Percentiles rank a stretch among this genome's conserved stretches.
phyloP scores from a whole-genome alignment of 2,797 vertebrate species.

The Monodelphis domestica region DNA sequence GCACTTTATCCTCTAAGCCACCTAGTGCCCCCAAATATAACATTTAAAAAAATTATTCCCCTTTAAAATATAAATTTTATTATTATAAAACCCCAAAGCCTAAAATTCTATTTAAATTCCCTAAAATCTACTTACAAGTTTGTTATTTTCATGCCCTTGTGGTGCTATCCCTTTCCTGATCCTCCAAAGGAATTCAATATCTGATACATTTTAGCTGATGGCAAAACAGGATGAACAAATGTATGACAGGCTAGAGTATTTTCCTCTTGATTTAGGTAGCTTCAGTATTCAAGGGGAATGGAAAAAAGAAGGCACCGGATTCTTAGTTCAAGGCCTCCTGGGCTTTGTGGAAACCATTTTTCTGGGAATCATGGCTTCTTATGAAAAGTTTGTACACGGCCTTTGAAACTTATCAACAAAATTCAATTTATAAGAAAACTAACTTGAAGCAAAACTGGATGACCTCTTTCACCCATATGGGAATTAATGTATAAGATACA shows the following conservation, averaged over 20 bases:
- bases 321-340: slow-evolving; percentile 20
- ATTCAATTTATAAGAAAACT: slow-evolving; percentile 15
- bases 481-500: too few species aligned
- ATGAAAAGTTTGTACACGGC: not conserved
- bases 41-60: not conserved
- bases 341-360: not conserved
- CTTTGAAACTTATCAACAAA: not conserved
- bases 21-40: too few species aligned
- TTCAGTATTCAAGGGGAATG: slow-evolving; percentile 7
- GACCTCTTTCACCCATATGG: too few species aligned
- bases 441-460: too few species aligned
- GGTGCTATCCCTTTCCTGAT: not conserved
- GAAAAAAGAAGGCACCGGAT: not conserved
- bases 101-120: slow-evolving; percentile 33
- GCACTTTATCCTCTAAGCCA: too few species aligned
- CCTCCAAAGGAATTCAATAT: slow-evolving; percentile 36
- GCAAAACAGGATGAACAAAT: not conserved
- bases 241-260: not conserved
- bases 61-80: not conserved
- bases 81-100: slow-evolving; percentile 6
- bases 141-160: not conserved
- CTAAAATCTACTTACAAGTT: slow-evolving; percentile 11
- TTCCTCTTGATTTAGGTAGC: slow-evolving; percentile 19
- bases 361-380: slow-evolving; percentile 1
- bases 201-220: not conserved